Percentiles rank a stretch among this genome's conserved stretches.
Evolutionary conservation across 2,113 vertebrate genomes (phyloP).

Genomic region (Tetrao urogallus): DNA sequence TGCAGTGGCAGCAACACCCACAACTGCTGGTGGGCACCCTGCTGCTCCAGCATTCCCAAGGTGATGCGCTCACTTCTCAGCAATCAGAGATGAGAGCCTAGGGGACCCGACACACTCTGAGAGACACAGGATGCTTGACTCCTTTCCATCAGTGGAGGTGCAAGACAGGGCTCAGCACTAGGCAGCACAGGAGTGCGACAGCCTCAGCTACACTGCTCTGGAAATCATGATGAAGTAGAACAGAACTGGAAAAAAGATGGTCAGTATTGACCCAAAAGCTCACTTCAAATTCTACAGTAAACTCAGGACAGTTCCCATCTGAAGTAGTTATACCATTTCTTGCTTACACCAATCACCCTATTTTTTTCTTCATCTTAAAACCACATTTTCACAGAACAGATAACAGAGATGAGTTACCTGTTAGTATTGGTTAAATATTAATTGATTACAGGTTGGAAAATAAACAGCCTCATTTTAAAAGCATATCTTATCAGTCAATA

Average conservation of each 20-base stretch:
- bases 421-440: background rate
- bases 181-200: background rate
- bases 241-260: background rate
- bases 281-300: background rate
- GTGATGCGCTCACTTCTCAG: accelerated
- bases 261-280: background rate
- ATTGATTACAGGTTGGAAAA: background rate
- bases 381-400: background rate
- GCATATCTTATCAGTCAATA: slow-evolving; percentile 1
- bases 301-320: background rate
- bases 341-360: background rate
- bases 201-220: background rate
- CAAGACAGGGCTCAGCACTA: background rate
- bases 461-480: slow-evolving; percentile 7
- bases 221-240: background rate
- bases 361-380: background rate
- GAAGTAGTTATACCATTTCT: background rate
- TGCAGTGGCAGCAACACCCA: background rate
- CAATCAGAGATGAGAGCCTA: background rate
- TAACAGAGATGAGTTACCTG: background rate
- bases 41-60: background rate
- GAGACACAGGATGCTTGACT: background rate
- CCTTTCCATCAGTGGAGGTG: background rate
- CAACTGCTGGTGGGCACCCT: accelerated
- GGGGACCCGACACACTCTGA: accelerated